phyloP scores from a whole-genome alignment of 2,797 vertebrate genomes.

The Dicrostonyx torquatus region DNA sequence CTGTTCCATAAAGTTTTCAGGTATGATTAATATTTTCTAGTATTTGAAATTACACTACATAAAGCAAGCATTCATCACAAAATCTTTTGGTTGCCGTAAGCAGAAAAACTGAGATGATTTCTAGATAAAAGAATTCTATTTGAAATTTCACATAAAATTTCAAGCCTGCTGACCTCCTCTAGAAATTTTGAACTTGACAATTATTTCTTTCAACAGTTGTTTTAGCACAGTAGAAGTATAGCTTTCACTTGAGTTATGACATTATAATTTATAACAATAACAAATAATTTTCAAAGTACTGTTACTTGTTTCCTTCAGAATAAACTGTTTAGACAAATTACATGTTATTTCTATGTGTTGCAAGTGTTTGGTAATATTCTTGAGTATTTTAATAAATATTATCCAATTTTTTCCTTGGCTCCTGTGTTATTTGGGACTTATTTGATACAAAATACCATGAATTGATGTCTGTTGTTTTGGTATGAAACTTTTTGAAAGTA shows the following conservation, averaged over 20 bases:
- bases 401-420: background rate
- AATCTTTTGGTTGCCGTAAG: background rate
- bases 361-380: background rate
- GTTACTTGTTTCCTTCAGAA: background rate
- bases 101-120: background rate
- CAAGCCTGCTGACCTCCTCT: background rate
- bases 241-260: background rate
- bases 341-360: background rate
- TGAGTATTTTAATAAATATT: background rate
- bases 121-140: background rate
- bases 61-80: background rate
- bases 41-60: background rate
- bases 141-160: background rate
- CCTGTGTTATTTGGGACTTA: background rate
- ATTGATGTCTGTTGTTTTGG: background rate
- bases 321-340: slow-evolving; percentile 9
- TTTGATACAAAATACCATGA: background rate
- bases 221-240: background rate
- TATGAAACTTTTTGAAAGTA: background rate
- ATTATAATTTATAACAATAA: background rate
- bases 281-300: background rate
- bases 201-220: background rate
- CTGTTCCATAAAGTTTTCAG: background rate
- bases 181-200: background rate
- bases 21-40: background rate